Evolutionary conservation across 1,140 invertebrate genomes (phyloP), one percentile per base, ranked within the genome.

Genomic region (Bombus pascuorum): DNA sequence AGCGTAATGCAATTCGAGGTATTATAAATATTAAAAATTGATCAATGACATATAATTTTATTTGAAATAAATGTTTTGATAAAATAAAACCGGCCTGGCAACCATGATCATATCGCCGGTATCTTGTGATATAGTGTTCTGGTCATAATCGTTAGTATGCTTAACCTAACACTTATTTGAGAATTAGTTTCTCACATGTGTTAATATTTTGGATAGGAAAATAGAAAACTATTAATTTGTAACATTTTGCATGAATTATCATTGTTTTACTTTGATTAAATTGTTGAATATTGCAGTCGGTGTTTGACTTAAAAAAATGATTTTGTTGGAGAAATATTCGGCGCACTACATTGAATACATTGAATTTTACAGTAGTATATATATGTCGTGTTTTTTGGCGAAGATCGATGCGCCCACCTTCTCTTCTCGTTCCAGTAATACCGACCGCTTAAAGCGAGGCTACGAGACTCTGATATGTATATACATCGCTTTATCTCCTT

Each of bases 371-470:
- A 74, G 65, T 42, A 72, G 28, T 62, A 47, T 62, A 71, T 80
- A 66, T 85, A 73, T 65, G 75, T 70, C 82, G 71, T 42, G 65
- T 78, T 87, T 87, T 87, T 87, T 79, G 83, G 76, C 39, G 71
- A 81, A 87, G 86, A 87, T 87, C 86, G 86, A 87, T 87, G 83
- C 86, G 77, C 75, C 83, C 72, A 87, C 86, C 83, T 85, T 87
- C 83, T 85, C 57, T 85, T 87, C 83, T 85, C 44, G 83, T 87
- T 87, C 72, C 81, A 85, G 86, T 87, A 81, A 81, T 86, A 87
- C 81, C 82, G 74, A 79, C 75, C 68, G 70, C 70, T 79, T 34
- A 79, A 74, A 84, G 81, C n/a, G 79, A 86, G 72, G 32, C 79
- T 75, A 82, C 84, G 65, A 47, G 84, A 82, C 72, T 86, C 25